phyloP scores from a whole-genome alignment of 2,888 invertebrate species.

The Andrena praecox region DNA sequence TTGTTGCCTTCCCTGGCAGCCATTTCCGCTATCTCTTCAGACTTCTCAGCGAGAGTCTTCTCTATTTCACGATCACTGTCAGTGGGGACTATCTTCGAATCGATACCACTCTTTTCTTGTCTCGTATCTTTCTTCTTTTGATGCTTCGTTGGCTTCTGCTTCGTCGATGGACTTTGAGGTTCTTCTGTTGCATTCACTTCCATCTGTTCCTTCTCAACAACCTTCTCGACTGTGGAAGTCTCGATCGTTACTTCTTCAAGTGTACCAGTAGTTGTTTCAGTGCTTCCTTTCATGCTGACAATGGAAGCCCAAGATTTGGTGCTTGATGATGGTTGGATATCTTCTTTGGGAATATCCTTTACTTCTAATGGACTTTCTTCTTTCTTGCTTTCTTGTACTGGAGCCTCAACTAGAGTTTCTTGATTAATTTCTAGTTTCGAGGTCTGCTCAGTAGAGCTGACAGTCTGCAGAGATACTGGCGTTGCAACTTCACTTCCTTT shows the following conservation, averaged over 20 bases:
- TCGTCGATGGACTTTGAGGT: neutral
- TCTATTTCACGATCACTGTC: conserved; percentile 6
- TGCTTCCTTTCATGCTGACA: conserved; percentile 64
- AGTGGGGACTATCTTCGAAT: neutral
- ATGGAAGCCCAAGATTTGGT: conserved; percentile 80
- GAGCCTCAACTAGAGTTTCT: neutral
- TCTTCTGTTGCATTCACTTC: conserved; percentile 9
- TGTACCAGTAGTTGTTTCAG: conserved; percentile 14
- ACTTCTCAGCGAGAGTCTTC: conserved; percentile 31
- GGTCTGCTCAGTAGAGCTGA: neutral
- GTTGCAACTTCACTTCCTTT: conserved; percentile 68
- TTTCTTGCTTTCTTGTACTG: neutral
- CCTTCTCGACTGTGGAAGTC: neutral
- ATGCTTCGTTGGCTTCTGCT: conserved; percentile 32
- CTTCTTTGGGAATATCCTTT: conserved; percentile 33
- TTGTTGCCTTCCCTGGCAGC: conserved; percentile 81
- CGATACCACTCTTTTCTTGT: conserved; percentile 10
- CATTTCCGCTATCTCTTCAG: conserved; percentile 45
- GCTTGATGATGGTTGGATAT: conserved; percentile 60
- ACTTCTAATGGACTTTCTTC: conserved; percentile 14
- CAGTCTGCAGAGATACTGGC: conserved; percentile 48
- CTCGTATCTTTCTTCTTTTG: conserved; percentile 36
- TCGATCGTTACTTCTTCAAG: conserved; percentile 7
- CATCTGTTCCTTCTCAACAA: neutral
- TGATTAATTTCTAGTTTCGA: neutral